Evolutionary conservation across 2,888 invertebrate species (phyloP), one percentile per base, ranked within the genome.

Genomic region (Siphlonurus alternatus): DNA sequence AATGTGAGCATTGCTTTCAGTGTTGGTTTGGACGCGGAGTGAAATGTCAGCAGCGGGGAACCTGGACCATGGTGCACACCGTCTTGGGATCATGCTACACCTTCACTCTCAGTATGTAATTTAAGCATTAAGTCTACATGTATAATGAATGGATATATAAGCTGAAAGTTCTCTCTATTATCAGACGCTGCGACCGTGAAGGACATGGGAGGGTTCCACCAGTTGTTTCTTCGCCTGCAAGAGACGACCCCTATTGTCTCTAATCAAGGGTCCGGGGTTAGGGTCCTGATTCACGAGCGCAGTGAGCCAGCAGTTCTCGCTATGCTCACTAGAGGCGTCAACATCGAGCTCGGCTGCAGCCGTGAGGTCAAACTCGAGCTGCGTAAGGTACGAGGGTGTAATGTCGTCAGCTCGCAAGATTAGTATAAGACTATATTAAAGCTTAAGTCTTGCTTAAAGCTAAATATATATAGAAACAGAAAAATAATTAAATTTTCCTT

Each of bases 181-280:
- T n/a, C 38, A 38, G 69, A 66, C 53, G 64, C 65, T 15, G 62
- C 66, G 18, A 64, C 64, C 15, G 64, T 66, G 18, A 62, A 64
- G 3, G 25, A 65, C 53, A 66, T 67, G n/a, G 69, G 69, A 19
- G 65, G 68, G 54, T 69, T 69, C 66, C 68, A 69, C 66, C 69
- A 69, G 61, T 53, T 69, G 64, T 69, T 69, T 65, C 63, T 69
- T 53, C 66, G 62, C 61, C 64, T 69, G 24, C 60, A 65, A 5
- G 69, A 69, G 60, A 53, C 53, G n/a, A 66, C 68, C 61, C 22
- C 60, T 23, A 66, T 68, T 59, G 23, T 61, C 2, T 61, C 60
- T 3, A n/a, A 51, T 51, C 53, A 62, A 15, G 69, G 68, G 38
- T 56, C 61, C 18, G 69, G 69, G 38, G 69, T 68, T 67, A 67